Evolutionary conservation across 1,140 invertebrate species (phyloP).

Genomic region (Apis florea): DNA sequence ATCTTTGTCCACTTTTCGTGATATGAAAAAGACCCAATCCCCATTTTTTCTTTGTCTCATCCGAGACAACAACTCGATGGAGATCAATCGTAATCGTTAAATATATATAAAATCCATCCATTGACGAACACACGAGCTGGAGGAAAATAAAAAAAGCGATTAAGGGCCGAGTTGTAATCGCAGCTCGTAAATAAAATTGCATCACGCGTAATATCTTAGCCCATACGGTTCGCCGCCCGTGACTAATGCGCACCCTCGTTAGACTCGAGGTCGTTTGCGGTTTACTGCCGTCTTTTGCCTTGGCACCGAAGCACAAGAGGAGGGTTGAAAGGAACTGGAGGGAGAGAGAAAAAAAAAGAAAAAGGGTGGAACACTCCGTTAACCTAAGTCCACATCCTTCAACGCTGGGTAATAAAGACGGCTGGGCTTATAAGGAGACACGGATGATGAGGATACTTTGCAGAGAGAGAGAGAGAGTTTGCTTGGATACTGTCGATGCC

Average conservation of each 20-base stretch:
- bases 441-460: no score
- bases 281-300: slow-evolving; percentile 58
- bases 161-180: slow-evolving; percentile 17
- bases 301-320: slow-evolving; percentile 12
- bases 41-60: not conserved
- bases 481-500: not conserved
- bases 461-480: not conserved
- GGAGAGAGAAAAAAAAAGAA: slow-evolving; percentile 6
- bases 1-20: no score
- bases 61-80: not conserved
- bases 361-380: slow-evolving; percentile 51
- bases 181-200: slow-evolving; percentile 58
- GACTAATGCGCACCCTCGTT: slow-evolving; percentile 62
- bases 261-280: slow-evolving; percentile 61
- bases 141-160: slow-evolving; percentile 36
- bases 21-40: not conserved
- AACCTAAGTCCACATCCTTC: slow-evolving; percentile 58
- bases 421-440: slow-evolving; percentile 25
- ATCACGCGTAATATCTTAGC: slow-evolving; percentile 59
- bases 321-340: not conserved
- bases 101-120: no score
- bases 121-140: not conserved
- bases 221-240: slow-evolving; percentile 53
- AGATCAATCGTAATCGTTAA: not conserved
- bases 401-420: slow-evolving; percentile 51